These are phyloP conservation scores for Falco berigora DNA, from an alignment of 2,797 vertebrate genomes.

Conservation along the genomic window DNA sequence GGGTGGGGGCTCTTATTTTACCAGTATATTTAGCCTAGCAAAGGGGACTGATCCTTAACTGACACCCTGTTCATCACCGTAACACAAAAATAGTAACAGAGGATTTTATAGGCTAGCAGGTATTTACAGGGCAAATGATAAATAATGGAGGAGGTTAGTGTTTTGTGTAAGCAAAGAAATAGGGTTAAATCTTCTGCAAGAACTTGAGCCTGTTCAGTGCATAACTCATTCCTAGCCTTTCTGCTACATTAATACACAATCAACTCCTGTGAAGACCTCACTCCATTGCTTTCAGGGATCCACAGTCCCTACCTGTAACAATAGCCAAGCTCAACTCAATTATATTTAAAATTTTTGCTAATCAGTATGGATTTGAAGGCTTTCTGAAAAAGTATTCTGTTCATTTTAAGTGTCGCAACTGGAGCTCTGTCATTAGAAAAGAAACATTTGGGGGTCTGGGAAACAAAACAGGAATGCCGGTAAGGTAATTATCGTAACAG, in stretches of 20 bases:
- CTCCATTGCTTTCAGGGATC: neutral
- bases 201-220: neutral
- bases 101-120: neutral
- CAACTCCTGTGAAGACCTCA: neutral
- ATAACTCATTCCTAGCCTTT: conserved; percentile 28
- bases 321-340: neutral
- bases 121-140: neutral
- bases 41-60: neutral
- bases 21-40: neutral
- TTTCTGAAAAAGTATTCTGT: neutral
- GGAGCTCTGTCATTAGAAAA: conserved; percentile 60
- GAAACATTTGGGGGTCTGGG: conserved; percentile 55
- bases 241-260: conserved; percentile 25
- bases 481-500: conserved; percentile 67
- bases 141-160: neutral
- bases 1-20: neutral
- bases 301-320: conserved; percentile 2
- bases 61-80: neutral
- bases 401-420: conserved; percentile 6
- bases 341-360: conserved; percentile 43
- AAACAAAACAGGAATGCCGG: conserved; percentile 51
- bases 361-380: conserved; percentile 30
- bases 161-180: conserved; percentile 26
- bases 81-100: neutral
- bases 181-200: conserved; percentile 4